Percentiles rank a stretch among this genome's conserved stretches.
Conservation (phyloP, 2,888 invertebrate genomes). For the Acrobasis repandana region DNA sequence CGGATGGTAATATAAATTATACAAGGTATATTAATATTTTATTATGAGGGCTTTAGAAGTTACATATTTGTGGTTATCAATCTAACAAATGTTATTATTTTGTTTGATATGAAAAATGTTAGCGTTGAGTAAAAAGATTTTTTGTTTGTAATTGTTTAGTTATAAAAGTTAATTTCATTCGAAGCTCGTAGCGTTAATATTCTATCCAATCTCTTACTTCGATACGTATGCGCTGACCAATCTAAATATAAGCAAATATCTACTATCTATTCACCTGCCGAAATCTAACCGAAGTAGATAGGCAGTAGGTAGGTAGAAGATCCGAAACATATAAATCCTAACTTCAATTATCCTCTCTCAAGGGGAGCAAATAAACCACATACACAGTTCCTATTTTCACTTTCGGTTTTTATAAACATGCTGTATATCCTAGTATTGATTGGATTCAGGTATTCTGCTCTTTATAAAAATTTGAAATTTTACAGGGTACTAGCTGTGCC, state of each 20-base stretch:
- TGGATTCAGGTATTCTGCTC: background rate
- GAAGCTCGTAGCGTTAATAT: background rate
- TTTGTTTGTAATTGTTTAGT: too few species aligned
- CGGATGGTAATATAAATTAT: slow-evolving; percentile 19
- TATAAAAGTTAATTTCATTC: too few species aligned
- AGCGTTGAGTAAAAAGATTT: background rate
- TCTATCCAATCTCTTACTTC: background rate
- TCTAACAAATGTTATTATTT: background rate
- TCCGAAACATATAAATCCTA: slow-evolving; percentile 74
- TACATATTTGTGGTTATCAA: slow-evolving; percentile 1
- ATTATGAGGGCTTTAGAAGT: slow-evolving; percentile 8
- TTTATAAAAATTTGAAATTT: too few species aligned
- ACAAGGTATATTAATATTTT: slow-evolving; percentile 16
- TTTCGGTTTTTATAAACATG: slow-evolving; percentile 45
- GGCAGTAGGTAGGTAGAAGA: slow-evolving; percentile 58
- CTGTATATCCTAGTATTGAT: background rate
- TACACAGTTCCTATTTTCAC: slow-evolving; percentile 66
- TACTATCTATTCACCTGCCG: slow-evolving; percentile 8
- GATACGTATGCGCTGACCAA: background rate
- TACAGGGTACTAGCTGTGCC: too few species aligned
- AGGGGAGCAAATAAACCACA: slow-evolving; percentile 68
- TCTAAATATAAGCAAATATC: background rate
- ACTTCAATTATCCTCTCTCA: slow-evolving; percentile 75
- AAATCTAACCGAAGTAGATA: slow-evolving; percentile 27
- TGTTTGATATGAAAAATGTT: background rate